A percentile compares a stretch with the other conserved stretches of the same genome.
These are phyloP conservation scores for Tipula confusa DNA, from an alignment of 2,888 invertebrate species.

Conservation along the genomic window DNA sequence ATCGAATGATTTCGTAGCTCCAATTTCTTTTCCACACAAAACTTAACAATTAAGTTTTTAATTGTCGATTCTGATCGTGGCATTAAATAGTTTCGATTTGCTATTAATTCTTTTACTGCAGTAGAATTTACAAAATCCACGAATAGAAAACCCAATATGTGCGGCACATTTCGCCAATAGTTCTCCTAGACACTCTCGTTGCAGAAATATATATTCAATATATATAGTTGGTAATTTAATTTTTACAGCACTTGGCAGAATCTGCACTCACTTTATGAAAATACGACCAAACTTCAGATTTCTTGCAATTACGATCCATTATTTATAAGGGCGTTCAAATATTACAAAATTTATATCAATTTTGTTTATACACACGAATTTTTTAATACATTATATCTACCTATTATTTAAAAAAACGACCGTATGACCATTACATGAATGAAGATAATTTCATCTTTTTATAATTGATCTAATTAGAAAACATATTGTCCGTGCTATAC, in stretches of 20 bases:
- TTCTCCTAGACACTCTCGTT: background rate
- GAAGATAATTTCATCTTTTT: too few relatives aligned
- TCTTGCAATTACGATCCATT: background rate
- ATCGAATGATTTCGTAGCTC: background rate
- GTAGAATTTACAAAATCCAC: background rate
- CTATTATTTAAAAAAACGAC: too few relatives aligned
- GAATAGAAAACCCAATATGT: background rate
- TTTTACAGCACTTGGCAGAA: background rate
- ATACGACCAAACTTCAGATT: background rate
- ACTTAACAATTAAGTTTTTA: background rate
- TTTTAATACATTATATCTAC: too few relatives aligned
- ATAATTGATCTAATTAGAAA: too few relatives aligned
- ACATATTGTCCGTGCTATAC: too few relatives aligned
- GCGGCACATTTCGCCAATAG: background rate
- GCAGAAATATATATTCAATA: background rate
- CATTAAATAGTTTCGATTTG: background rate
- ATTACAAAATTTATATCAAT: too few relatives aligned
- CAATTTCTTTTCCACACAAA: background rate
- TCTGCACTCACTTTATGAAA: background rate
- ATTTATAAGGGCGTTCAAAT: too few relatives aligned
- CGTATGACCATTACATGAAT: too few relatives aligned
- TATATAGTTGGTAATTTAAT: background rate
- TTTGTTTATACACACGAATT: too few relatives aligned
- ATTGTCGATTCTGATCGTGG: background rate
- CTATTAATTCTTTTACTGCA: background rate